phyloP scores from a whole-genome alignment of 2,797 vertebrate species.

The Anguilla pacifica region DNA sequence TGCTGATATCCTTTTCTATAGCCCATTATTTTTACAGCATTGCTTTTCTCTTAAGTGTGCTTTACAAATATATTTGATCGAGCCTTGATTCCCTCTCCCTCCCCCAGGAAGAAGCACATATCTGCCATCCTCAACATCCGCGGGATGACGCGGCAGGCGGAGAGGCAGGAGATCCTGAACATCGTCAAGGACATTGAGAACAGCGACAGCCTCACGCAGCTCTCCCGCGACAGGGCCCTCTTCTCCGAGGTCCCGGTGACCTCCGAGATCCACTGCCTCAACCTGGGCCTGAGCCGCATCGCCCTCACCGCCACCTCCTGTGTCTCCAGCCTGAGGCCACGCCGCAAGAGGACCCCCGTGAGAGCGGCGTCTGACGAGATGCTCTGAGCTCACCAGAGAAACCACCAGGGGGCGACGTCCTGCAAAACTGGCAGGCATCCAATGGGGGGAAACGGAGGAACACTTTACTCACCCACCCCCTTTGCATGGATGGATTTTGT shows the following conservation, averaged over 20 bases:
- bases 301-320: constrained; percentile 73
- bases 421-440: not conserved
- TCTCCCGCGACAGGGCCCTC: constrained; percentile 71
- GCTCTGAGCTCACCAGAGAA: constrained; percentile 50
- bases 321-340: constrained; percentile 58
- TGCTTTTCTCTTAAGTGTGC: not conserved
- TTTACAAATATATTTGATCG: not conserved
- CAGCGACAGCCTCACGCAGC: constrained; percentile 35
- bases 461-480: not conserved
- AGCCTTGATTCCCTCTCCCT: not conserved
- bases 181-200: constrained; percentile 82
- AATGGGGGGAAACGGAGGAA: not conserved
- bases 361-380: constrained; percentile 60
- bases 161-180: constrained; percentile 85
- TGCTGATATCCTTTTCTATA: not conserved
- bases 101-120: constrained; percentile 80
- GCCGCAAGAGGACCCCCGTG: constrained; percentile 52
- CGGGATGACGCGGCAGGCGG: constrained; percentile 72
- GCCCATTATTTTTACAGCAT: no score
- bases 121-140: constrained; percentile 85
- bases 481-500: constrained; percentile 14
- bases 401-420: not conserved
- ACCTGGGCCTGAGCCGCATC: constrained; percentile 74
- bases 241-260: constrained; percentile 84
- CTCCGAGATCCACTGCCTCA: constrained; percentile 77